Percentiles rank a stretch among this genome's conserved stretches.
phyloP scores from a whole-genome alignment of 2,888 invertebrate species.

The Melanotus villosus region DNA sequence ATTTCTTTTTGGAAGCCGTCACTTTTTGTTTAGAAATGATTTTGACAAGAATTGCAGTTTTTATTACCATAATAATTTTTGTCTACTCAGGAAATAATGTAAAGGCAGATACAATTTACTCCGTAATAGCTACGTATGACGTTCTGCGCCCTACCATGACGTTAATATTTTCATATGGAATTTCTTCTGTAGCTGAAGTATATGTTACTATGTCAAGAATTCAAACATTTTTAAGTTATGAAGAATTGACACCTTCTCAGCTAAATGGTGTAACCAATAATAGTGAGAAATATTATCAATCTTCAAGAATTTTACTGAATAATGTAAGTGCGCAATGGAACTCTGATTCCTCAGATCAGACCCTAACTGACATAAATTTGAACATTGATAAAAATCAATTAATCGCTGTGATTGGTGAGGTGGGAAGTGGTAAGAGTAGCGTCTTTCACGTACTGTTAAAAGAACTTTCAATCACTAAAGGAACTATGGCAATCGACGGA shows the following conservation, averaged over 20 bases:
- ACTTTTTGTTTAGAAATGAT: slow-evolving; percentile 89
- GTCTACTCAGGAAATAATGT: slow-evolving; percentile 80
- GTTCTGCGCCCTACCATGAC: slow-evolving; percentile 90
- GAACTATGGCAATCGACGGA: slow-evolving; percentile 69
- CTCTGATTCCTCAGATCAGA: slow-evolving; percentile 49
- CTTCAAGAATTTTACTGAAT: slow-evolving; percentile 72
- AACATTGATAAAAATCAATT: slow-evolving; percentile 64
- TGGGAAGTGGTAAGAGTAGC: slow-evolving; percentile 78
- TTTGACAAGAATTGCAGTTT: slow-evolving; percentile 88
- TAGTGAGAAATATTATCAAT: background rate
- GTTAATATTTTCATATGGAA: slow-evolving; percentile 90
- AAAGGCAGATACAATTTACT: slow-evolving; percentile 89
- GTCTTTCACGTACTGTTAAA: slow-evolving; percentile 68
- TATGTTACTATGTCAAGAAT: slow-evolving; percentile 82
- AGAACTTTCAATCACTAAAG: slow-evolving; percentile 68
- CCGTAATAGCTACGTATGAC: slow-evolving; percentile 92
- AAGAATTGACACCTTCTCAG: slow-evolving; percentile 66
- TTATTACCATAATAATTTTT: slow-evolving; percentile 85
- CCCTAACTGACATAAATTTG: slow-evolving; percentile 62
- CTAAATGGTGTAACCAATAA: background rate
- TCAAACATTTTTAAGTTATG: slow-evolving; percentile 72
- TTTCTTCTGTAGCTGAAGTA: slow-evolving; percentile 86
- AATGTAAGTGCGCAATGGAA: slow-evolving; percentile 81
- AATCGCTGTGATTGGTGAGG: slow-evolving; percentile 77
- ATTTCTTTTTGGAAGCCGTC: slow-evolving; percentile 84